Evolutionary conservation across 1,140 invertebrate genomes (phyloP).

Genomic region (Himalopsyche phryganea): DNA sequence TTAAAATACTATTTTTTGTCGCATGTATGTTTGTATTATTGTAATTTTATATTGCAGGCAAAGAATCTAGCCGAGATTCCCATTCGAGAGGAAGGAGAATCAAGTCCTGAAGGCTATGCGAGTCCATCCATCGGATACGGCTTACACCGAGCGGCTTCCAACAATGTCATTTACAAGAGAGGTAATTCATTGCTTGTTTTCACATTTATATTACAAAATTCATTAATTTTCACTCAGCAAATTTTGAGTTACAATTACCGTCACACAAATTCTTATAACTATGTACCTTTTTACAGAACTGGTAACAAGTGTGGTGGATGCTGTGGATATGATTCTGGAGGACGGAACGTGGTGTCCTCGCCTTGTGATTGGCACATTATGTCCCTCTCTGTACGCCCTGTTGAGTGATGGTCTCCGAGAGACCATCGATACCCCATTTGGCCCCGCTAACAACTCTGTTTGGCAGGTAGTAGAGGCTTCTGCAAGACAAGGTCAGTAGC

Average conservation of each 20-base stretch:
- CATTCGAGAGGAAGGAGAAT: conserved; percentile 59
- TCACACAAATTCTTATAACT: too few relatives aligned
- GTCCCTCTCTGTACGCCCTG: conserved; percentile 79
- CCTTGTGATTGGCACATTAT: conserved; percentile 68
- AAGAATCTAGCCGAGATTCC: conserved; percentile 59
- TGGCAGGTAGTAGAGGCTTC: conserved; percentile 87
- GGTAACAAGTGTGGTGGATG: conserved; percentile 62
- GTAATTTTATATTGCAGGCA: too few relatives aligned
- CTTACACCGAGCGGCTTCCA: conserved; percentile 37
- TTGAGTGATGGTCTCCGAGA: conserved; percentile 80
- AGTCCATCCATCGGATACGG: conserved; percentile 46
- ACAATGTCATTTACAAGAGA: conserved; percentile 51
- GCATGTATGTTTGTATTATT: too few relatives aligned
- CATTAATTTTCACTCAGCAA: too few relatives aligned
- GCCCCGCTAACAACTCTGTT: conserved; percentile 80
- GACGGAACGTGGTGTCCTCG: conserved; percentile 60
- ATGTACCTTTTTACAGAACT: conserved; percentile 47
- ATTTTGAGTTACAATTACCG: too few relatives aligned
- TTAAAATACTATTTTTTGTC: too few relatives aligned
- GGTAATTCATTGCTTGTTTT: conserved; percentile 37
- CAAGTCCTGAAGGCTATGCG: conserved; percentile 54
- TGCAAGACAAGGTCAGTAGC: conserved; percentile 68
- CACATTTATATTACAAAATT: too few relatives aligned
- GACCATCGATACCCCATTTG: conserved; percentile 79
- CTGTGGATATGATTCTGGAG: conserved; percentile 61